These are phyloP conservation scores for Aricia agestis DNA, from an alignment of 1,140 invertebrate species.

Conservation along the genomic window DNA sequence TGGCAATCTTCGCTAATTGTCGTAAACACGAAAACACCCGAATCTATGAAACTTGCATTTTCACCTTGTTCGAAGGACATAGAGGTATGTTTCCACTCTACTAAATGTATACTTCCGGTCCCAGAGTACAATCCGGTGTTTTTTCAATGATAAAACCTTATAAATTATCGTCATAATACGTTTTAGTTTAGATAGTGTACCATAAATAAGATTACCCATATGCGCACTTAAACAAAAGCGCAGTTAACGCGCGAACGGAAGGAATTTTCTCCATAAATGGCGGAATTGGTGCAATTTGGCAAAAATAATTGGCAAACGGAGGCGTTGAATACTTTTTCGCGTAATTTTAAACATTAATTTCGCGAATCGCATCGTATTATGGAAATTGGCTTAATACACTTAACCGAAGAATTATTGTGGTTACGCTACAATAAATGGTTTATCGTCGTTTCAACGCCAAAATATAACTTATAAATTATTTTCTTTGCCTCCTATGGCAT, in stretches of 20 bases:
- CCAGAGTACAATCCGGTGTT: too few relatives aligned
- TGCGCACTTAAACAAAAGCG: constrained; percentile 28
- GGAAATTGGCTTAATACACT: constrained; percentile 51
- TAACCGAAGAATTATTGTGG: constrained; percentile 18
- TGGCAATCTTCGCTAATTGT: too few relatives aligned
- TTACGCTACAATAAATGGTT: constrained; percentile 4
- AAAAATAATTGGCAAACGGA: constrained; percentile 64
- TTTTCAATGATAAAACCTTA: too few relatives aligned
- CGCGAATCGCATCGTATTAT: constrained; percentile 53
- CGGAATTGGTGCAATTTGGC: constrained; percentile 67
- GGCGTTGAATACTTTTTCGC: constrained; percentile 45
- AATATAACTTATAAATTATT: constrained; percentile 1
- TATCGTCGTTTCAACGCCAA: background rate
- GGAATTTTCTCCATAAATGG: constrained; percentile 53
- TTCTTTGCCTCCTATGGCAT: background rate
- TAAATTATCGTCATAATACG: too few relatives aligned
- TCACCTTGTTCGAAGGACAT: too few relatives aligned
- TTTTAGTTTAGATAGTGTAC: background rate
- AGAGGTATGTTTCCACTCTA: too few relatives aligned
- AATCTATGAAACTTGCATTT: too few relatives aligned
- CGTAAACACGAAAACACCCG: too few relatives aligned
- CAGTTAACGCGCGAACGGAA: constrained; percentile 48
- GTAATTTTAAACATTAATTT: constrained; percentile 59
- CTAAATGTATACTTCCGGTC: too few relatives aligned
- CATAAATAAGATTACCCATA: constrained; percentile 15